phyloP scores from a whole-genome alignment of 2,113 vertebrate species.

The Laterallus jamaicensis region DNA sequence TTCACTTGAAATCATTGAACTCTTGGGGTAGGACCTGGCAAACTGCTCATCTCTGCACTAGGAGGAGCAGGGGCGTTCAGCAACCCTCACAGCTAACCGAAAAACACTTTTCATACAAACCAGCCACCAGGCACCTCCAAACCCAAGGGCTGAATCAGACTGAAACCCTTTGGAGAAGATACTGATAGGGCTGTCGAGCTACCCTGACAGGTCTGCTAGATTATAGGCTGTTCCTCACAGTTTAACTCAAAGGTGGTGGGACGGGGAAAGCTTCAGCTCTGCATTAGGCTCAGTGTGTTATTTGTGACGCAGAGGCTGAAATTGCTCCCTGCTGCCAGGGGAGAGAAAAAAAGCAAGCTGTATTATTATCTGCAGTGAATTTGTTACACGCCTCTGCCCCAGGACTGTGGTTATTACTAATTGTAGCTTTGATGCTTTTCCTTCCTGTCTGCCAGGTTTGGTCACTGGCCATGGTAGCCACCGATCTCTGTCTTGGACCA shows the following conservation, averaged over 20 bases:
- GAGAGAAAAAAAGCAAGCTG: neutral
- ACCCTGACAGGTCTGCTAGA: neutral
- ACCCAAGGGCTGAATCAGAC: neutral
- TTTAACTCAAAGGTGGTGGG: neutral
- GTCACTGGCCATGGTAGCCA: conserved; percentile 93
- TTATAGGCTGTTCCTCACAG: neutral
- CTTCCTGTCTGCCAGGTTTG: conserved; percentile 84
- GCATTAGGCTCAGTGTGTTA: neutral
- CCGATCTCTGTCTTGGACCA: conserved; percentile 88
- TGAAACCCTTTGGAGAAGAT: neutral
- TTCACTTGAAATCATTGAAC: neutral
- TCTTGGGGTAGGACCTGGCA: neutral
- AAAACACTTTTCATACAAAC: neutral
- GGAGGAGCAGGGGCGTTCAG: neutral
- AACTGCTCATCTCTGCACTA: neutral
- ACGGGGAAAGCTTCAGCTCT: neutral
- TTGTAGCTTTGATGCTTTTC: conserved; percentile 2
- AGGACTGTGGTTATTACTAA: conserved; percentile 21
- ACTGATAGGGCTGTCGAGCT: neutral
- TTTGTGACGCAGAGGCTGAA: neutral
- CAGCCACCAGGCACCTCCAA: neutral
- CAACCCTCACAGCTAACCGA: neutral
- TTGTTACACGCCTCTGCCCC: conserved; percentile 17
- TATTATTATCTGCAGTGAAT: conserved; percentile 14
- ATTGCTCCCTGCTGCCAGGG: neutral